phyloP scores from a whole-genome alignment of 2,797 vertebrate species.

The Enteromius anoplus region DNA sequence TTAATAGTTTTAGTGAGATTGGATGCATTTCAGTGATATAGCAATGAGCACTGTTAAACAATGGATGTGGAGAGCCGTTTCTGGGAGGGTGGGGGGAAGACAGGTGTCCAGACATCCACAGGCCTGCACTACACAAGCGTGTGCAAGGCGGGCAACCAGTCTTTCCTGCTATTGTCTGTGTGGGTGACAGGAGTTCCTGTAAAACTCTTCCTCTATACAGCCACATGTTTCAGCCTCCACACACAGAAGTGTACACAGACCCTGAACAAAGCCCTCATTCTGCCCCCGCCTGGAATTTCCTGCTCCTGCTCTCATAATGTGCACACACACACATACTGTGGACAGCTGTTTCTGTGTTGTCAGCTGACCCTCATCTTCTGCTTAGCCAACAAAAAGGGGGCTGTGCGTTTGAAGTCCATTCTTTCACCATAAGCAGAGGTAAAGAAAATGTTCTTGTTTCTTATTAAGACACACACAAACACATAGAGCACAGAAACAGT shows the following conservation, averaged over 20 bases:
- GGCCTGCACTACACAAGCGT: conserved; percentile 69
- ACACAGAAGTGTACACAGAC: conserved; percentile 31
- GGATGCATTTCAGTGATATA: not conserved
- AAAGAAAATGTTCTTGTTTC: conserved; percentile 38
- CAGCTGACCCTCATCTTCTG: conserved; percentile 59
- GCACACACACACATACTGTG: conserved; percentile 50
- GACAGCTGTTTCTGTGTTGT: conserved; percentile 58
- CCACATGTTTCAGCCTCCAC: conserved; percentile 53
- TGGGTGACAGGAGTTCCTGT: conserved; percentile 49
- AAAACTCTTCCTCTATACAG: conserved; percentile 57
- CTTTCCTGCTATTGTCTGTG: conserved; percentile 77
- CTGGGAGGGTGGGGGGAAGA: conserved; percentile 50
- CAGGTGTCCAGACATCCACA: conserved; percentile 69
- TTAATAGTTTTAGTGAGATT: conserved; percentile 5
- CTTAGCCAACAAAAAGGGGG: conserved; percentile 51
- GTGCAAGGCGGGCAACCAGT: conserved; percentile 74
- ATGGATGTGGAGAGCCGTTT: not conserved
- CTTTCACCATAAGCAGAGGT: conserved; percentile 37
- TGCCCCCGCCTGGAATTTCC: conserved; percentile 50
- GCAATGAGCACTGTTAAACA: conserved; percentile 16
- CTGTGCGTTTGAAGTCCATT: conserved; percentile 49
- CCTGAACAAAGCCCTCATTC: conserved; percentile 60
- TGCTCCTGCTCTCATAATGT: conserved; percentile 49
- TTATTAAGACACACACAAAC: conserved; percentile 20
- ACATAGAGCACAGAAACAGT: conserved; percentile 5